These are phyloP conservation scores for Pterocles gutturalis DNA, from an alignment of 2,113 vertebrate genomes.

Conservation along the genomic window DNA sequence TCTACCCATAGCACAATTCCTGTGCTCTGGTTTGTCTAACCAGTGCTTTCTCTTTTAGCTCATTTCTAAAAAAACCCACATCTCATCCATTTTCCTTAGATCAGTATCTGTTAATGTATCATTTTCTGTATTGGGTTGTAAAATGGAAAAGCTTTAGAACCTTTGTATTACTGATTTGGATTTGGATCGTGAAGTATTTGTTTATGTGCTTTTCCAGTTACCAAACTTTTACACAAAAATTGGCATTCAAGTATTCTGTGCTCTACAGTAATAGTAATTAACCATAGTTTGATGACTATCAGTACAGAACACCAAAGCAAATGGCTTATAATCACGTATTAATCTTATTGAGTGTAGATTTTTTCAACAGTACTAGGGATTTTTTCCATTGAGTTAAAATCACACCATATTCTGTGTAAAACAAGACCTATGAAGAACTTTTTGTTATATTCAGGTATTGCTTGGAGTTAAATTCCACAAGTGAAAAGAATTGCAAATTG, in stretches of 20 bases:
- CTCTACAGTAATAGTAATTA: neutral
- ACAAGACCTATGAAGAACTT: neutral
- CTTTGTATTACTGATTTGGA: neutral
- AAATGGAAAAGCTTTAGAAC: neutral
- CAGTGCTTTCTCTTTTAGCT: neutral
- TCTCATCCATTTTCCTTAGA: neutral
- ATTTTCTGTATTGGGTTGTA: neutral
- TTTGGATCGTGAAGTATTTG: neutral
- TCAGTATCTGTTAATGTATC: neutral
- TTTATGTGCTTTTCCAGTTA: neutral
- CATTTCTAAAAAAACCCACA: neutral
- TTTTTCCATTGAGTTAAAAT: neutral
- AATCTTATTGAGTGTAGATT: neutral
- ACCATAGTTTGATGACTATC: neutral
- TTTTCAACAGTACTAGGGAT: neutral
- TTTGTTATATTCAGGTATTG: neutral
- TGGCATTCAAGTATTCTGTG: accelerated
- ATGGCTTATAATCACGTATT: neutral
- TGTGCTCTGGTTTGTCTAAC: neutral
- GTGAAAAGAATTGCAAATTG: neutral
- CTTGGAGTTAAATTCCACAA: neutral
- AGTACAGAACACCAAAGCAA: neutral
- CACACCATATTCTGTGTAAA: neutral
- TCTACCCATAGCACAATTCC: neutral
- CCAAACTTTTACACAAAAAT: neutral